A percentile compares a stretch with the other conserved stretches of the same genome.
Evolutionary conservation across 1,140 invertebrate genomes (phyloP).

Genomic region (Nilaparvata lugens): DNA sequence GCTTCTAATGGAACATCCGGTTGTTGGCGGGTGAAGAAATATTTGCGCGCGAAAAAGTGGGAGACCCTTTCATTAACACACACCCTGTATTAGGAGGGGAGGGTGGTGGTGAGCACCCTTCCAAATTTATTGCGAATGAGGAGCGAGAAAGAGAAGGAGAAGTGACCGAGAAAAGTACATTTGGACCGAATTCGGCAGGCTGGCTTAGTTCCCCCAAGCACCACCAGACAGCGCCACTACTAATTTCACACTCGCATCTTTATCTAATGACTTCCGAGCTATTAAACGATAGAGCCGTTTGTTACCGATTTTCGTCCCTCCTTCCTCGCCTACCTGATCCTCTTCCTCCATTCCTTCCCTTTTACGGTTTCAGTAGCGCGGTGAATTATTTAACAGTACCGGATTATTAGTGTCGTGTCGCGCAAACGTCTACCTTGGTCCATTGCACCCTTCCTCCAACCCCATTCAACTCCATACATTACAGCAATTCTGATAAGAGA

Average conservation of each 20-base stretch:
- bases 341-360: not conserved
- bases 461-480: too few species aligned
- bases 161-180: too few species aligned
- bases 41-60: not conserved
- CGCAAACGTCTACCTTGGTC: too few species aligned
- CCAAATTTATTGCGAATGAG: not conserved
- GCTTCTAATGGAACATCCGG: not conserved
- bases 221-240: not conserved
- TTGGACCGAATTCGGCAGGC: too few species aligned
- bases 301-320: not conserved
- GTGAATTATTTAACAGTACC: conserved; percentile 2
- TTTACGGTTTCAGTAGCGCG: too few species aligned
- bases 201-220: too few species aligned
- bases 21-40: not conserved
- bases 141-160: not conserved
- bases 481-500: too few species aligned
- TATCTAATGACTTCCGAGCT: conserved; percentile 5
- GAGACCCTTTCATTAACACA: not conserved
- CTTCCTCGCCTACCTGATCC: not conserved
- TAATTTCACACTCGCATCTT: conserved; percentile 6
- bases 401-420: conserved; percentile 2
- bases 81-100: not conserved
- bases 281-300: conserved; percentile 6
- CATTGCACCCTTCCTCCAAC: too few species aligned
- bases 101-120: not conserved